A percentile compares a stretch with the other conserved stretches of the same genome.
These are phyloP conservation scores for Leptoclinus maculatus DNA, from an alignment of 2,797 vertebrate genomes.

Conservation along the genomic window DNA sequence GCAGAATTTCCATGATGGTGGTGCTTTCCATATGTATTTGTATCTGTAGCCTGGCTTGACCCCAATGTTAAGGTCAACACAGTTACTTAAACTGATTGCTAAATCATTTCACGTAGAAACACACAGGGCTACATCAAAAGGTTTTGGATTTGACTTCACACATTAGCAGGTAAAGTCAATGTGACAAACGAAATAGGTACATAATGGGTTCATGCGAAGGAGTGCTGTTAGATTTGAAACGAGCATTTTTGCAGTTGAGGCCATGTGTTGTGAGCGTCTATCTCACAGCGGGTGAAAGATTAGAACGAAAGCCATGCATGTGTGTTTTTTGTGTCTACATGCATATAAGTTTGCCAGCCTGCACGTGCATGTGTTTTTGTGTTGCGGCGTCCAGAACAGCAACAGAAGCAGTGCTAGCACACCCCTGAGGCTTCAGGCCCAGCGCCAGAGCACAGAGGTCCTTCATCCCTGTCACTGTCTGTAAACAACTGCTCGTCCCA, in stretches of 20 bases:
- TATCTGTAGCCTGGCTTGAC: conserved; percentile 54
- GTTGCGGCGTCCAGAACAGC: conserved; percentile 54
- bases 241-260: neutral
- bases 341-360: conserved; percentile 17
- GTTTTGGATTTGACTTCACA: conserved; percentile 40
- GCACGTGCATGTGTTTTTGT: conserved; percentile 20
- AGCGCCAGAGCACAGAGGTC: conserved; percentile 78
- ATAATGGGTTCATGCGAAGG: neutral
- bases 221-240: neutral
- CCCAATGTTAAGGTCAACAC: conserved; percentile 53
- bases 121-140: conserved; percentile 11
- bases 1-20: conserved; percentile 48
- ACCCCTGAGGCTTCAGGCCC: conserved; percentile 69
- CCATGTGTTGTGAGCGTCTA: neutral
- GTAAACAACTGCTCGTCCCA: conserved; percentile 80
- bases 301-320: conserved; percentile 6
- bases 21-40: conserved; percentile 41
- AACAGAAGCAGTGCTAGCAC: conserved; percentile 61
- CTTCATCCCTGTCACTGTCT: conserved; percentile 83
- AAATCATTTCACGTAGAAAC: conserved; percentile 56
- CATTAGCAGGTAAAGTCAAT: conserved; percentile 1
- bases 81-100: conserved; percentile 65
- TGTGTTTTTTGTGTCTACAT: conserved; percentile 15
- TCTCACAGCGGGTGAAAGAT: neutral
- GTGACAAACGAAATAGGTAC: neutral